These are phyloP conservation scores for Diadophis punctatus DNA, from an alignment of 2,113 vertebrate genomes.

Conservation along the genomic window DNA sequence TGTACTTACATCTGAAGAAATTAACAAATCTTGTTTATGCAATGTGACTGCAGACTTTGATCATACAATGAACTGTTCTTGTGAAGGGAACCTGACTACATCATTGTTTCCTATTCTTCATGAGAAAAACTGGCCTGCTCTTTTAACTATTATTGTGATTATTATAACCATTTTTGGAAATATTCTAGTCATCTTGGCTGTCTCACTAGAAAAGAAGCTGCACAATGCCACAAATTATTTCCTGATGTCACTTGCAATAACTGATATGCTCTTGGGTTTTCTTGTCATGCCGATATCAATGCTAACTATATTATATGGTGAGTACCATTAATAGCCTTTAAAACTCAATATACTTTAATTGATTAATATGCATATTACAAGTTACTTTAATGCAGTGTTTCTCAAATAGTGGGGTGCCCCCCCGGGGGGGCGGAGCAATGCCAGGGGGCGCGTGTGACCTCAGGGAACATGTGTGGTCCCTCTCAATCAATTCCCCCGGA, in stretches of 20 bases:
- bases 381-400: no score
- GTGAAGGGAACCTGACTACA: conserved; percentile 58
- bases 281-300: conserved; percentile 96
- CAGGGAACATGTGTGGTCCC: no score
- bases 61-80: conserved; percentile 69
- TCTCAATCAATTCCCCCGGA: no score
- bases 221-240: conserved; percentile 98
- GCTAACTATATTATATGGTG: conserved; percentile 93
- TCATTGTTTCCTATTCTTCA: conserved; percentile 48
- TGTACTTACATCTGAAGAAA: conserved; percentile 56
- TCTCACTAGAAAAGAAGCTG: conserved; percentile 93
- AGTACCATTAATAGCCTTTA: conserved; percentile 57
- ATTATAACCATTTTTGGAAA: conserved; percentile 90
- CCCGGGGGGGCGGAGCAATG: no score
- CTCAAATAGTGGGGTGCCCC: no score
- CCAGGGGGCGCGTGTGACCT: no score
- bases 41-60: conserved; percentile 70
- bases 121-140: conserved; percentile 89
- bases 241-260: conserved; percentile 94
- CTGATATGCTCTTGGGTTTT: conserved; percentile 94
- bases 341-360: conserved; percentile 20
- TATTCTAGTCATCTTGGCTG: conserved; percentile 95
- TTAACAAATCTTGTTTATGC: conserved; percentile 66
- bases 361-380: background rate
- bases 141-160: conserved; percentile 82